Evolutionary conservation across 2,888 invertebrate species (phyloP), one percentile per base, ranked within the genome.

Genomic region (Axea sp.): DNA sequence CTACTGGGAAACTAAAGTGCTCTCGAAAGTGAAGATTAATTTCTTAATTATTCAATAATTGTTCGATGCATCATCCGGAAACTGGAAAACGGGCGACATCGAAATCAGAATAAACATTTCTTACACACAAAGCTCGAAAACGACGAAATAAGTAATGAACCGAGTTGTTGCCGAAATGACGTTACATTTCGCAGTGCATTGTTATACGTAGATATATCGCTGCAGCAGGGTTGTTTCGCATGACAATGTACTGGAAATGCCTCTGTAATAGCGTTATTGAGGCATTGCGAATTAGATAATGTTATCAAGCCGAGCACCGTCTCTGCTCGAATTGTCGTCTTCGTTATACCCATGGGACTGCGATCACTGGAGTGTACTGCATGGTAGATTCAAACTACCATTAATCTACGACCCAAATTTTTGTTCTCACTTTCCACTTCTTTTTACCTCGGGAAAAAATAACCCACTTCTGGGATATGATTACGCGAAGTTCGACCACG

Each of bases 231-330:
- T 41, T 62, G 41, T 47, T 67, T 73, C 59, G 45, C 53, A 60
- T 53, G 60, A 59, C 47, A 65, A 73, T 59, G 41, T 60, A 53
- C 53, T 60, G 60, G 73, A 67, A 73, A 53, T 53, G 49, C 60
- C 60, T 14, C 37, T 43, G 51, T 53, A 73, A 65, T 60, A 60
- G 73, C 55, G 51, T 67, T 67, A 67, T 60, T 65, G 65, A 73
- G 37, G 67, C 60, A 75, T 73, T 71, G 74, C 72, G 74, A 69
- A 73, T 77, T 76, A 79, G 77, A 78, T 73, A 72, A 69, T 69
- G 75, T 75, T 78, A 77, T 79, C 77, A 68, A 75, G 26, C 59
- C 49, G 41, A 73, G 71, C 74, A 26, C 5, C 28, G 62, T 67
- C 67, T 71, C 71, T 45, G 39, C 60, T 17, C 57, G 73, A 78